A percentile compares a stretch with the other conserved stretches of the same genome.
These are phyloP conservation scores for Botrylloides violaceus DNA, from an alignment of 23 tunicate species.

Conservation along the genomic window DNA sequence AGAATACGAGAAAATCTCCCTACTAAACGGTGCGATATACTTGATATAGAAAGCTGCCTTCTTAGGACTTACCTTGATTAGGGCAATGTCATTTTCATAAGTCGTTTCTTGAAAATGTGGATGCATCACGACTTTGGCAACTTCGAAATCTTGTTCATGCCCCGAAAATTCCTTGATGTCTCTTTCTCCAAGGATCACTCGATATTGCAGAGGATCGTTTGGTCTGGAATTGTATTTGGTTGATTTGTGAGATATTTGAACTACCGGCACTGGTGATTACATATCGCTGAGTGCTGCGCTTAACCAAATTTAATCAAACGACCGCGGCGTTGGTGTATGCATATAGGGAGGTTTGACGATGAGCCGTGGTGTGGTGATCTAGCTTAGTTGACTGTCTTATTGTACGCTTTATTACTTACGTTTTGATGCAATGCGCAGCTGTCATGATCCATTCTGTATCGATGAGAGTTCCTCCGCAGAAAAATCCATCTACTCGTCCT, in stretches of 20 bases:
- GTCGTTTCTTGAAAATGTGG: slow-evolving; percentile 8
- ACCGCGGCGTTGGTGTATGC: background rate
- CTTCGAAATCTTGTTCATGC: slow-evolving; percentile 8
- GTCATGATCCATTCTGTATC: background rate
- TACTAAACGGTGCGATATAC: too few relatives aligned
- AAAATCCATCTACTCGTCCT: slow-evolving; percentile 9
- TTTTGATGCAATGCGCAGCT: slow-evolving; percentile 3
- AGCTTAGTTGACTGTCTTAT: background rate
- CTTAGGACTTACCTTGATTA: slow-evolving; percentile 26
- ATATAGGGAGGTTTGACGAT: background rate
- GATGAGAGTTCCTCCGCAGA: background rate
- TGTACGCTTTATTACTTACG: background rate
- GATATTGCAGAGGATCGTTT: too few relatives aligned
- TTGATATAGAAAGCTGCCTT: too few relatives aligned
- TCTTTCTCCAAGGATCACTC: slow-evolving; percentile 41
- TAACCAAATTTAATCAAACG: too few relatives aligned
- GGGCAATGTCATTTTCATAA: slow-evolving; percentile 55
- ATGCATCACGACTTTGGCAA: slow-evolving; percentile 17
- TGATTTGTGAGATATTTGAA: too few relatives aligned
- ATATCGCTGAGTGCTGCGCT: too few relatives aligned
- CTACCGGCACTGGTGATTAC: too few relatives aligned
- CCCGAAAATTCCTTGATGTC: background rate
- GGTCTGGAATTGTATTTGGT: too few relatives aligned
- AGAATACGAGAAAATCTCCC: too few relatives aligned
- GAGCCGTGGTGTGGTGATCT: too few relatives aligned